Base-by-base conservation (phyloP, 2,113 vertebrate species). In the Helogale parvula region DNA sequence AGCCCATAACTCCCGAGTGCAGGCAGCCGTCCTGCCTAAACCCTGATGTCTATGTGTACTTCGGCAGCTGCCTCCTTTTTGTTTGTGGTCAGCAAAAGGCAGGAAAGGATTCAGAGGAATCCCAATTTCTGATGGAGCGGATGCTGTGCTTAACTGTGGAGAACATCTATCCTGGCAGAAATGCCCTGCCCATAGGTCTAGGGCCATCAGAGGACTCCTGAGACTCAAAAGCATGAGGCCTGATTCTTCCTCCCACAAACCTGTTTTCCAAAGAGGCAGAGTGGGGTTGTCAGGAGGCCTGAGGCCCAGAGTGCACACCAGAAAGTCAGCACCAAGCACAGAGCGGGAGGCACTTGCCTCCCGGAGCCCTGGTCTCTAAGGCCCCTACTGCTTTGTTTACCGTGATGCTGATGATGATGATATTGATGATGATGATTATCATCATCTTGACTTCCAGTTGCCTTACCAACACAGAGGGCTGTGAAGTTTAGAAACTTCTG, bases 241-340 rank as follows among this genome's bases (percentile, higher is more conserved):
- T 35, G 5, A 77, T 82, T 91, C 47, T 69, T 85, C 71, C 63
- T 90, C 68, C 84, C 57, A 29, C 33, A 88, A 31, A 89, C 72
- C 83, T 95, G 60, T 89, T 87, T 38, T 93, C 85, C 88, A 69
- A 23, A 94, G 76, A 88, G 23, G 66, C 74, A 38, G 3, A 52
- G 47, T 1, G 33, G 66, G 33, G 45, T 66, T n/a, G 16, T 19
- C 65, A 33, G 66, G 90, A 71, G 16, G 41, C 17, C 65, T 19
- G 16, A 19, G n/a, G 38, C 57, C 57, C 41, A 71, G 45, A 45
- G 33, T 23, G 15, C 25, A 52, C 50, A 15, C 47, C 38, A 25
- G 85, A 31, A 63, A 7, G 10, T 31, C 41, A 63, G 38, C 47
- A 10, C 66, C 47, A 79, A 33, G 68, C 19, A 29, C 11, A n/a